Conservation (phyloP, 1,140 invertebrate genomes). For the Nephotettix cincticeps region DNA sequence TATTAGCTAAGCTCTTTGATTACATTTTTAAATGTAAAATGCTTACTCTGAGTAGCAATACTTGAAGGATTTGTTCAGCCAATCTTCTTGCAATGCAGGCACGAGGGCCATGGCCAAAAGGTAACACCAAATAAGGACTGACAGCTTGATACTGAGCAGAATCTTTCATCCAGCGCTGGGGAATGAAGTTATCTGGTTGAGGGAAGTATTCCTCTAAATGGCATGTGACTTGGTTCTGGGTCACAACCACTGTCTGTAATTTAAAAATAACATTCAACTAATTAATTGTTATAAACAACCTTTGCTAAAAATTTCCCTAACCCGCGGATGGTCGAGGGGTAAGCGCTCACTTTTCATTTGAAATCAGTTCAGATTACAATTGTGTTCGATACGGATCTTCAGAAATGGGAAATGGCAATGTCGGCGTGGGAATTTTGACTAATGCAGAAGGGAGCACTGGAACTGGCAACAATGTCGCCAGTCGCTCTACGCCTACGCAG, state of each 20-base stretch:
- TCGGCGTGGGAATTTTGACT: no score
- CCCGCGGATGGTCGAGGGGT: no score
- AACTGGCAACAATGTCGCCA: no score
- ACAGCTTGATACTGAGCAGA: conserved; percentile 51
- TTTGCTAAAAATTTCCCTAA: neutral
- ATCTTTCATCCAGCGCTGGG: conserved; percentile 73
- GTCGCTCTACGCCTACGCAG: no score
- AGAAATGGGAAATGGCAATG: no score
- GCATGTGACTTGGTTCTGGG: conserved; percentile 81
- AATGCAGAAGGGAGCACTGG: no score
- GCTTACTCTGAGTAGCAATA: conserved; percentile 73
- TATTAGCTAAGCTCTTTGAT: no score
- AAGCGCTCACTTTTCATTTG: neutral
- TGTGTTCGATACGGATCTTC: no score
- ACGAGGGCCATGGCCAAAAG: conserved; percentile 87
- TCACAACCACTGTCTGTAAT: conserved; percentile 78
- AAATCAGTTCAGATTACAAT: no score
- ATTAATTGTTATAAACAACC: conserved; percentile 1
- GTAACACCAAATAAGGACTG: conserved; percentile 77
- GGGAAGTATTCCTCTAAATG: conserved; percentile 66
- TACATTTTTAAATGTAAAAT: no score
- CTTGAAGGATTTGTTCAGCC: conserved; percentile 84
- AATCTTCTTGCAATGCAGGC: conserved; percentile 84
- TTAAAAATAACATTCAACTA: neutral
- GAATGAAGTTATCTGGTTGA: conserved; percentile 65